Conservation (phyloP, 1,140 invertebrate species). For the Drosophila paulistorum region DNA sequence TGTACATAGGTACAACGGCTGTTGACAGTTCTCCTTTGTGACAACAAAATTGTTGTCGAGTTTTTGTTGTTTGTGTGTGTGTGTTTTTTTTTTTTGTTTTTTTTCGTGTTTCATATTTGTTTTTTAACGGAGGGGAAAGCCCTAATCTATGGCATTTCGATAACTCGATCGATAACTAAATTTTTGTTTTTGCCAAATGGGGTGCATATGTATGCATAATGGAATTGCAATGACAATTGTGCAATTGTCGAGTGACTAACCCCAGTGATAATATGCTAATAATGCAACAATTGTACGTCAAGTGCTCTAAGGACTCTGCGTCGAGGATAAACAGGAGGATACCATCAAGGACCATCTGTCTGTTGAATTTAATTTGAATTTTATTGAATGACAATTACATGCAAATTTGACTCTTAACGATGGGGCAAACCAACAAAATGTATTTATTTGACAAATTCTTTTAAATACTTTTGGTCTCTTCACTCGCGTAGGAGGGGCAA, state of each 20-base stretch:
- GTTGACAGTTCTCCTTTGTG: slow-evolving; percentile 77
- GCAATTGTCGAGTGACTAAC: not conserved
- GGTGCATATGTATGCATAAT: slow-evolving; percentile 43
- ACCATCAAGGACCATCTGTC: slow-evolving; percentile 39
- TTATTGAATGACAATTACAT: slow-evolving; percentile 80
- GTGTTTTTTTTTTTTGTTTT: not conserved
- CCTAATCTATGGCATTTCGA: slow-evolving; percentile 67
- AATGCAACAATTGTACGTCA: slow-evolving; percentile 50
- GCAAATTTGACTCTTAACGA: slow-evolving; percentile 49
- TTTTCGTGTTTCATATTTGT: slow-evolving; percentile 9
- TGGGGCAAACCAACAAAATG: not conserved
- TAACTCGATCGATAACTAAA: slow-evolving; percentile 67
- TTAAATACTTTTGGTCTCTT: not conserved
- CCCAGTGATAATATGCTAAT: slow-evolving; percentile 11
- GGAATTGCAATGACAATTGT: not conserved
- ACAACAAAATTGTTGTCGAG: slow-evolving; percentile 76
- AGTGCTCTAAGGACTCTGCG: slow-evolving; percentile 9
- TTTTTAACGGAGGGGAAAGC: not conserved
- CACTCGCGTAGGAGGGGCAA: not conserved
- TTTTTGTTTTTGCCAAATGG: slow-evolving; percentile 30
- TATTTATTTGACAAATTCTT: slow-evolving; percentile 72
- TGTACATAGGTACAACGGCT: slow-evolving; percentile 27
- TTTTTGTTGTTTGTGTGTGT: slow-evolving; percentile 24
- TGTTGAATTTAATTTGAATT: slow-evolving; percentile 77
- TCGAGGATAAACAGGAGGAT: no score